A percentile compares a stretch with the other conserved stretches of the same genome.
Conservation (phyloP, 2,797 vertebrate genomes). For the Pempheris klunzingeri region DNA sequence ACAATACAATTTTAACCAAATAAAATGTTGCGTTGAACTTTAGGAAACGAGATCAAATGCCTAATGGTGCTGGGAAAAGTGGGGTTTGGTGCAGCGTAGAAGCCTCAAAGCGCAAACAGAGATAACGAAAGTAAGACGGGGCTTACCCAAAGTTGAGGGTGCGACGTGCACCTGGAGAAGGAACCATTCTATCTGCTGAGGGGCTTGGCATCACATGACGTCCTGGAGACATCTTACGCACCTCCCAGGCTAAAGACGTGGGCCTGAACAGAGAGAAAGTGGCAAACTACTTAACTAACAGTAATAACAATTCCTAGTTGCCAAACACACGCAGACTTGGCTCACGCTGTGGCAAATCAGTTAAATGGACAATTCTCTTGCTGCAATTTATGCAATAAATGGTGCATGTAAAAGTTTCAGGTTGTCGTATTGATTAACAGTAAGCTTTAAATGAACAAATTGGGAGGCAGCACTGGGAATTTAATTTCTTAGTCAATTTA, state of each 20-base stretch:
- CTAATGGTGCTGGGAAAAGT: background rate
- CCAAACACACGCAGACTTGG: slow-evolving; percentile 35
- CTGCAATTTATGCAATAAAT: slow-evolving; percentile 51
- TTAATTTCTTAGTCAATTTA: slow-evolving; percentile 82
- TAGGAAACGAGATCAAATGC: slow-evolving; percentile 51
- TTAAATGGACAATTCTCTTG: slow-evolving; percentile 48
- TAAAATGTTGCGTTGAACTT: slow-evolving; percentile 59
- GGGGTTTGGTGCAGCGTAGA: background rate
- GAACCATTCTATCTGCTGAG: slow-evolving; percentile 92
- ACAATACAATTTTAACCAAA: slow-evolving; percentile 58
- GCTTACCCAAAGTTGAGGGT: slow-evolving; percentile 93
- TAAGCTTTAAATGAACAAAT: slow-evolving; percentile 61
- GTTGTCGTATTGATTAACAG: slow-evolving; percentile 72
- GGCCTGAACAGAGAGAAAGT: slow-evolving; percentile 84
- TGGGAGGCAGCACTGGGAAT: slow-evolving; percentile 62
- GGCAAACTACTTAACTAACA: slow-evolving; percentile 13
- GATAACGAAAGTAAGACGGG: background rate
- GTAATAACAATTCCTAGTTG: slow-evolving; percentile 15
- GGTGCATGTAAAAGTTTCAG: slow-evolving; percentile 58
- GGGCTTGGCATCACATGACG: slow-evolving; percentile 95
- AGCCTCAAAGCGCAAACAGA: background rate
- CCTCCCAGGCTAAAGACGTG: slow-evolving; percentile 98
- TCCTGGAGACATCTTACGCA: slow-evolving; percentile 99
- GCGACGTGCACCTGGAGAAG: slow-evolving; percentile 91
- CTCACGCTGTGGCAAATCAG: slow-evolving; percentile 43